Evolutionary conservation across 2,113 vertebrate genomes (phyloP).

Genomic region (Caranx ignobilis): DNA sequence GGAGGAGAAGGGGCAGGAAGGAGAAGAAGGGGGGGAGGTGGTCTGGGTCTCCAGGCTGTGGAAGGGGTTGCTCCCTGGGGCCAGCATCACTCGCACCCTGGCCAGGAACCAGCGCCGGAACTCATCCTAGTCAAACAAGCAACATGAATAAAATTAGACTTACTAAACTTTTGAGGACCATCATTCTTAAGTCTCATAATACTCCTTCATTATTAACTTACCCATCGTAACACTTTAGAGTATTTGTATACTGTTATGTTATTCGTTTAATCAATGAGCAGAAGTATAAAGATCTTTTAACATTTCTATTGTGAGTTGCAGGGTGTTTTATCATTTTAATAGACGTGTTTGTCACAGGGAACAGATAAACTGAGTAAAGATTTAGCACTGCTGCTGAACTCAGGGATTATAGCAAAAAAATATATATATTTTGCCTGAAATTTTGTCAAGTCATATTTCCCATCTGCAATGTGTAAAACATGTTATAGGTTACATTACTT

Average conservation of each 20-base stretch:
- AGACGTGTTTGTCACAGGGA: neutral
- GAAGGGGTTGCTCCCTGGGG: conserved; percentile 87
- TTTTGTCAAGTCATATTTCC: no score
- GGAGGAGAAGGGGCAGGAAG: conserved; percentile 75
- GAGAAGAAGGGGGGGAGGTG: conserved; percentile 86
- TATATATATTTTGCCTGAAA: no score
- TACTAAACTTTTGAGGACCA: neutral
- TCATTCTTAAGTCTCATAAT: neutral
- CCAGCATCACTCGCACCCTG: conserved; percentile 90
- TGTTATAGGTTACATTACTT: no score
- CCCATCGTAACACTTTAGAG: neutral
- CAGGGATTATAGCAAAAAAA: no score
- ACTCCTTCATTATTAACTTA: neutral
- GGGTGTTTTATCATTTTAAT: neutral
- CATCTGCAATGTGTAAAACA: no score
- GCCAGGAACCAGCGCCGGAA: conserved; percentile 96
- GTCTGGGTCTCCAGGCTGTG: conserved; percentile 84
- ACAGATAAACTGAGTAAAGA: neutral
- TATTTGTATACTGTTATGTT: neutral
- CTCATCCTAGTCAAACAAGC: conserved; percentile 88
- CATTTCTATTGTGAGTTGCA: neutral
- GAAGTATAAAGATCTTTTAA: neutral
- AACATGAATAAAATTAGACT: neutral
- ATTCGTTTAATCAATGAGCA: neutral
- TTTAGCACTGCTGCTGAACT: neutral